Base-by-base conservation (phyloP, 2,888 invertebrate genomes). In the Molorchus minor region DNA sequence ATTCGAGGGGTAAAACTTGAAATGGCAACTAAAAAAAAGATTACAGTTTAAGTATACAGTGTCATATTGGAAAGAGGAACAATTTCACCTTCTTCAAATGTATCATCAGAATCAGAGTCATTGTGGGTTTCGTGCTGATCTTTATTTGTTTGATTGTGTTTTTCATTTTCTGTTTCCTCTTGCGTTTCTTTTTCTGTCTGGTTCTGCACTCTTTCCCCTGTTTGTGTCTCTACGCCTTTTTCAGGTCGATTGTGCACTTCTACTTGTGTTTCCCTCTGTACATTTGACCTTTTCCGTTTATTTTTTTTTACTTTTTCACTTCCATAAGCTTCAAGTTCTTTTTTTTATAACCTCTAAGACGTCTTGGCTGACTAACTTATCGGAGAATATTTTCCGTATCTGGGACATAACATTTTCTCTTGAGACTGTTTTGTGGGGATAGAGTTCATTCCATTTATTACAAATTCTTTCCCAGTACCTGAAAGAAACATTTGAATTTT, bases 1-100 rank as follows among this genome's bases (percentile, higher is more conserved):
- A 53, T 33, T 16, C 35, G 25, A 2, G 56, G 44, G 8, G 52
- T 19, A 13, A 56, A 53, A 19, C 52, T 56, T n/a, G 47, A 46
- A 7, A 40, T 46, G n/a, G 33, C 20, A 30, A 46, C 56, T 60
- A 40, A 29, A 56, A 51, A 51, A 3, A 3, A 5, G 1, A 8
- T 7, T 17, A 30, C 5, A 25, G 8, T 10, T 30, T n/a, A 30
- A 30, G 12, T 30, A 10, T 3, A 30, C 30, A 30, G 12, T 12
- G 10, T 30, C 30, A 3, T 30, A 30, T 3, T 30, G 12, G 12
- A 30, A 12, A 12, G 12, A 30, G 12, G 12, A 3, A 16, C 8
- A 15, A 33, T 29, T 19, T 25, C 54, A 59, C 58, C 54, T 54
- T 59, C 61, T 56, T 57, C 56, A 52, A 61, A 64, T 52, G 57